A percentile compares a stretch with the other conserved stretches of the same genome.
phyloP scores from a whole-genome alignment of 2,888 invertebrate species.

The Hymenopus coronatus region DNA sequence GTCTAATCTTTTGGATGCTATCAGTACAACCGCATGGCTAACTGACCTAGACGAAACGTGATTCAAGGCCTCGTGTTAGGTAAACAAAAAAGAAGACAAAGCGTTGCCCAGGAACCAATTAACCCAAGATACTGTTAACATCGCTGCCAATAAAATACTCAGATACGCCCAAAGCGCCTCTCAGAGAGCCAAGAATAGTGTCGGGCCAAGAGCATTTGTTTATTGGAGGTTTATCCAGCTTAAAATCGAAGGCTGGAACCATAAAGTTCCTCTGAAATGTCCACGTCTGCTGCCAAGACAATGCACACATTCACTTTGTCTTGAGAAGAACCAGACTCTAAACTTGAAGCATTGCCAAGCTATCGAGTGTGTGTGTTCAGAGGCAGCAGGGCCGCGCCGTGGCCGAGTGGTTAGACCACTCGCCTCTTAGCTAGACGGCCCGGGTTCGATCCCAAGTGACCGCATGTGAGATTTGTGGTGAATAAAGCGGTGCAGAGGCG shows the following conservation, averaged over 20 bases:
- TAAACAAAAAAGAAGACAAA: background rate
- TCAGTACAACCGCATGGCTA: too few relatives aligned
- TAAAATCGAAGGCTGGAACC: background rate
- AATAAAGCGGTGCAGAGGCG: too few relatives aligned
- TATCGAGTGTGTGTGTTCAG: too few relatives aligned
- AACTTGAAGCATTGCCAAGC: background rate
- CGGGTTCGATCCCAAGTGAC: too few relatives aligned
- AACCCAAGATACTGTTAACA: background rate
- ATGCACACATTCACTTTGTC: background rate
- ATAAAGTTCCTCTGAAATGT: background rate
- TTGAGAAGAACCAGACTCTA: background rate
- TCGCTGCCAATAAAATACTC: background rate
- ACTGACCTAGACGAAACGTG: too few relatives aligned
- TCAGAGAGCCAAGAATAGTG: background rate
- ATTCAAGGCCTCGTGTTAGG: too few relatives aligned
- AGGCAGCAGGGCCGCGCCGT: too few relatives aligned
- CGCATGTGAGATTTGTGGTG: too few relatives aligned
- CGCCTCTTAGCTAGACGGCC: too few relatives aligned
- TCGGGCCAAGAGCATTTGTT: background rate
- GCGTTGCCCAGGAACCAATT: background rate
- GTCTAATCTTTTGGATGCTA: too few relatives aligned
- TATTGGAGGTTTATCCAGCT: background rate
- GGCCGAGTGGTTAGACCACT: too few relatives aligned
- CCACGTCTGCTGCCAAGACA: too few relatives aligned
- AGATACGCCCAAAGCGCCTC: background rate